A percentile compares a stretch with the other conserved stretches of the same genome.
phyloP scores from a whole-genome alignment of 2,113 vertebrate species.

The Dendropsophus ebraccatus region DNA sequence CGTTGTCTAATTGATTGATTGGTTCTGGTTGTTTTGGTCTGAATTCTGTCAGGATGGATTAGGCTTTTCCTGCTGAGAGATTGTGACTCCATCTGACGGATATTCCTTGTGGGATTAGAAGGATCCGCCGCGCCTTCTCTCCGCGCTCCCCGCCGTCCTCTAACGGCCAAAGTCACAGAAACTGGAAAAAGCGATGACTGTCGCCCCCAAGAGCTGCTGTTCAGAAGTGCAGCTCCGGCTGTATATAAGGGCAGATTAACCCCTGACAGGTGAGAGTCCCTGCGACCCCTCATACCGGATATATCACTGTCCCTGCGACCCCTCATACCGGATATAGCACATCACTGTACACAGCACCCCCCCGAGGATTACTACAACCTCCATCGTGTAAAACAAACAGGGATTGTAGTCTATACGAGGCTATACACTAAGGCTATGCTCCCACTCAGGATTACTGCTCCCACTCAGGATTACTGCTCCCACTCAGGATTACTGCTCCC shows the following conservation, averaged over 20 bases:
- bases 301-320: too few relatives aligned
- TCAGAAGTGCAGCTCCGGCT: not conserved
- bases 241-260: not conserved
- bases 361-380: too few relatives aligned
- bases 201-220: conserved; percentile 1
- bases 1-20: conserved; percentile 48
- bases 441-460: too few relatives aligned
- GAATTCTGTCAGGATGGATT: conserved; percentile 53
- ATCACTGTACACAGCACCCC: too few relatives aligned
- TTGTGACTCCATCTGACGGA: conserved; percentile 43
- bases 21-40: conserved; percentile 47
- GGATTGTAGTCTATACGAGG: too few relatives aligned
- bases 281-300: too few relatives aligned
- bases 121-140: not conserved
- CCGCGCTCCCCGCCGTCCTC: not conserved
- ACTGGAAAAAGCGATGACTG: not conserved
- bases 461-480: too few relatives aligned
- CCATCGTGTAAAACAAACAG: too few relatives aligned
- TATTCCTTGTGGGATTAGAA: conserved; percentile 43
- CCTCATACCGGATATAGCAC: too few relatives aligned
- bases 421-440: too few relatives aligned
- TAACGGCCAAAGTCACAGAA: not conserved
- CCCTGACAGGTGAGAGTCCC: not conserved
- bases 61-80: conserved; percentile 9
- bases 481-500: too few relatives aligned